Evolutionary conservation across 2,797 vertebrate species (phyloP), one percentile per base, ranked within the genome.

Genomic region (Arrhamphus sclerolepis): DNA sequence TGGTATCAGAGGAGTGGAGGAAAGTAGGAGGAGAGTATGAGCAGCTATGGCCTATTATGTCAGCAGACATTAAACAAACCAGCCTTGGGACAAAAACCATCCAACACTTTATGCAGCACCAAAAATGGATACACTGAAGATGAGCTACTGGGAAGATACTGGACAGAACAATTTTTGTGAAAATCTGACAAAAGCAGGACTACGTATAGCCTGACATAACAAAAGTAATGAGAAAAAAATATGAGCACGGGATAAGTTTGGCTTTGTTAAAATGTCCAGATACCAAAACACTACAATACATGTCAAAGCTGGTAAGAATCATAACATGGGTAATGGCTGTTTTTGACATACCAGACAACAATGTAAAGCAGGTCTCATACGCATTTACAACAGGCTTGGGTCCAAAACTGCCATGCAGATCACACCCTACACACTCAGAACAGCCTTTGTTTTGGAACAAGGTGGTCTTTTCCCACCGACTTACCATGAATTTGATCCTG

Each of bases 401-500:
- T 78, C 34, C 59, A 44, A 50, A 68, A 79, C 56, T 31, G 70
- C 57, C 87, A 89, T 90, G 88, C 89, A 89, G 79, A 74, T 75
- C 76, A 82, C 82, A 88, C 77, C 73, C 81, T 81, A 40, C 66
- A 66, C 63, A 87, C 62, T 56, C 54, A 50, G 51, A 80, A 73
- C 55, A 60, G 56, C 56, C 62, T 78, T 63, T 63, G 18, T 48
- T 60, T 73, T 42, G 19, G 40, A 14, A 28, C 52, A 28, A 71
- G 40, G 19, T 46, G 56, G 39, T 2, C 55, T 61, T 52, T 53
- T 56, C 52, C 59, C 54, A 55, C 73, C 46, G 65, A 94, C 95
- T 97, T 91, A 98, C 96, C 96, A 79, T 95, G 93, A 78, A 96
- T 93, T 78, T 95, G 94, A 80, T 95, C 94, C 93, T 92, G 90